phyloP scores from a whole-genome alignment of 2,113 vertebrate genomes.

The Echinops telfairi region DNA sequence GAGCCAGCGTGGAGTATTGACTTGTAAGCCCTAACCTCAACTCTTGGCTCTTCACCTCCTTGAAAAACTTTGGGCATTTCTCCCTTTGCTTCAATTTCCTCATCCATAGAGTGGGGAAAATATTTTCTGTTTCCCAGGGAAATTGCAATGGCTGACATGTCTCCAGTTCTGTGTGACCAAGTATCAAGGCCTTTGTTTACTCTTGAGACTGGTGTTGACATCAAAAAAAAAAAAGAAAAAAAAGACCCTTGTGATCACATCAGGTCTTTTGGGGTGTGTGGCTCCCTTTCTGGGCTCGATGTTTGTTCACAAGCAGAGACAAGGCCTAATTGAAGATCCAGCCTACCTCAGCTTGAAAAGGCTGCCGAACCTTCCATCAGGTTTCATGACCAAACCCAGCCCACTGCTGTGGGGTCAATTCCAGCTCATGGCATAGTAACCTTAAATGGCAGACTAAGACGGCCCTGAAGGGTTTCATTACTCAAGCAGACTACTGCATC shows the following conservation, averaged over 20 bases:
- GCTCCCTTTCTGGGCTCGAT: not conserved
- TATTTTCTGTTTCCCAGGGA: slow-evolving; percentile 70
- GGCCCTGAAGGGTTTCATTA: not conserved
- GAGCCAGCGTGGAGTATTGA: slow-evolving; percentile 41
- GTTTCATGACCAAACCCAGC: not conserved
- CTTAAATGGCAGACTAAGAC: not conserved
- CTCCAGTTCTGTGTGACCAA: slow-evolving; percentile 68
- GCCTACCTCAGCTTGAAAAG: not conserved
- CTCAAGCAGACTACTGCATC: not conserved
- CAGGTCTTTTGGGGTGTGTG: not conserved
- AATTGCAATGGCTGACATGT: slow-evolving; percentile 69
- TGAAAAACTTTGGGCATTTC: slow-evolving; percentile 61
- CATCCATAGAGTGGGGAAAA: slow-evolving; percentile 43
- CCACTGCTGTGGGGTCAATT: not conserved
- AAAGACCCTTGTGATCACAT: slow-evolving; percentile 32
- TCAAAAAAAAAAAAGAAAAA: slow-evolving; percentile 47
- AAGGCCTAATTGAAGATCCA: not conserved
- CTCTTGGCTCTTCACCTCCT: slow-evolving; percentile 73
- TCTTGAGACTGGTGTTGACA: slow-evolving; percentile 74
- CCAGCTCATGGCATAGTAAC: not conserved
- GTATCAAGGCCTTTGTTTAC: slow-evolving; percentile 67
- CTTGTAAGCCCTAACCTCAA: slow-evolving; percentile 46
- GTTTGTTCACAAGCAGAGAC: slow-evolving; percentile 2
- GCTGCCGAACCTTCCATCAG: not conserved
- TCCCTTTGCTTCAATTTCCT: slow-evolving; percentile 73